Evolutionary conservation across 2,888 invertebrate genomes (phyloP), one percentile per base, ranked within the genome.

Genomic region (Euplexia lucipara): DNA sequence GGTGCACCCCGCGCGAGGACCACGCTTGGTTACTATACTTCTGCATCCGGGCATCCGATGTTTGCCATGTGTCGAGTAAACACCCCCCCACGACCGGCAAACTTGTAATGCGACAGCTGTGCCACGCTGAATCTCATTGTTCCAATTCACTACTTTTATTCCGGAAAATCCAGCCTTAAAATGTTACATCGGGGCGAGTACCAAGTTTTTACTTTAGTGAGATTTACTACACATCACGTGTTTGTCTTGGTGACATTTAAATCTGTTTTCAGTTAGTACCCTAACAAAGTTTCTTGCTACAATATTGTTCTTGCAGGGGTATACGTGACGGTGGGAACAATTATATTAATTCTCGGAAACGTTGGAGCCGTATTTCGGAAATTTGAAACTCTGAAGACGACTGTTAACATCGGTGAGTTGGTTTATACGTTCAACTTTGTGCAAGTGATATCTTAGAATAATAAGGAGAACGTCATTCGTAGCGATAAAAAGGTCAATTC

Each of bases 361-460:
- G 82, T 81, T 58, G 84, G 85, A 53, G 89, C 89, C 64, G 90
- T 91, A 52, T 91, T 93, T 79, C 86, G 90, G 64, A 90, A 92
- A 83, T 92, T 90, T 75, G 92, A 92, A 78, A 77, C 89, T 61
- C 82, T 89, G 44, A 94, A 94, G 84, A 87, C 87, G 53, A 85
- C 87, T 48, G 79, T 94, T 60, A 88, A 87, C 70, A 88, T 94
- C 60, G 94, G 95, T 94, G 82, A 91, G 92, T 76, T 66, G 48
- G 70, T 80, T 78, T 75, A 67, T 26, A 49, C 26, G 42, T 52
- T 62, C 35, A 68, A 62, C 41, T 66, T 68, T 51, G 47, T 66
- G 58, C 34, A 44, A 66, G 49, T 62, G 61, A 57, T 59, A 53
- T 71, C 41, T 45, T 45, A 30, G 57, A 44, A 75, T 63, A 61